Evolutionary conservation across 2,888 invertebrate genomes (phyloP), one percentile per base, ranked within the genome.

Genomic region (Penaeus monodon): DNA sequence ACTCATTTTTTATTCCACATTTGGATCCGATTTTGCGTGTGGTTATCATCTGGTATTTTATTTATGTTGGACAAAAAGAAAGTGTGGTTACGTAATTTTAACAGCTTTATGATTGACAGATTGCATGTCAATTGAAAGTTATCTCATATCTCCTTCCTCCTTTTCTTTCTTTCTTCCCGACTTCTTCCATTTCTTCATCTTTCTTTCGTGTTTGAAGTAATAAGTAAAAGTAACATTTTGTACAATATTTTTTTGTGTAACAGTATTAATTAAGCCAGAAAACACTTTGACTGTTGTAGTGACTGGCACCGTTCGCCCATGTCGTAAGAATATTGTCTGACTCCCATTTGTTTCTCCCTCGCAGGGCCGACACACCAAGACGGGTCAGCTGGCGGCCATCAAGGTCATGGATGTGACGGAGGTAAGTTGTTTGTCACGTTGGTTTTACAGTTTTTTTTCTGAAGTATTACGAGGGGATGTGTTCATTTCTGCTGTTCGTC

Each of bases 331-430:
- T n/a, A 77, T 77, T 77, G 44, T 77, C 44, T 49, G 22, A 44
- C 49, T 57, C 22, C n/a, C 49, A 1, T 77, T 77, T 81, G 74
- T 87, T 76, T 73, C 91, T 91, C 91, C 88, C 90, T 92, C 92
- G 86, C 93, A 99, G 98, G 99, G 99, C 91, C 96, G 99, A 89
- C 99, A 99, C 93, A 99, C 99, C 91, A 99, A 99, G 94, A 99
- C 99, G 91, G 99, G 99, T 91, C 99, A 99, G 94, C 94, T 99
- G 94, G 99, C 99, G 91, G 99, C 99, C 93, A 99, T 99, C 93
- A 99, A 99, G 95, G 99, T 99, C 92, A 99, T 99, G 99, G 99
- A 99, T 93, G 99, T 99, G 92, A 99, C 99, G 91, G 99, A 99
- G 93, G 94, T 94, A 92, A 92, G 93, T 91, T 14, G 38, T 6